Percentiles rank a stretch among this genome's conserved stretches.
phyloP scores from a whole-genome alignment of 2,888 invertebrate genomes.

The Pardosa pseudoannulata region DNA sequence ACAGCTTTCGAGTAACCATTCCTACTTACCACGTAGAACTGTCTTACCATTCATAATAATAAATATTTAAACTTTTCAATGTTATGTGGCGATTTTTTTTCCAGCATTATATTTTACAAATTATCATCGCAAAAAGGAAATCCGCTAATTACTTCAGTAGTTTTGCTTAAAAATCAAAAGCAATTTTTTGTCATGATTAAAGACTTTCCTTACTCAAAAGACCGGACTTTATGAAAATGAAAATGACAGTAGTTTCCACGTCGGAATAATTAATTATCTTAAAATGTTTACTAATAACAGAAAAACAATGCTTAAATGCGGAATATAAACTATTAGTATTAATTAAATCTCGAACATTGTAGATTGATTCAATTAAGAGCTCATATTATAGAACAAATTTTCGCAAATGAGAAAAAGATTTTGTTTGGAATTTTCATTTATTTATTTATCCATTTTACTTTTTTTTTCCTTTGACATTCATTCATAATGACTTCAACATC shows the following conservation, averaged over 20 bases:
- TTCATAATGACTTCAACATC: not conserved
- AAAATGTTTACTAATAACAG: slow-evolving; percentile 11
- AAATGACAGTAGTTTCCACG: slow-evolving; percentile 10
- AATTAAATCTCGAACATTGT: slow-evolving; percentile 35
- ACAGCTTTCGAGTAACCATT: too few relatives aligned
- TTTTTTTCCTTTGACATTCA: not conserved
- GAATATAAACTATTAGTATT: slow-evolving; percentile 48
- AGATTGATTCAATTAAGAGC: slow-evolving; percentile 16
- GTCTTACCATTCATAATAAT: too few relatives aligned
- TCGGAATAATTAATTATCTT: slow-evolving; percentile 14
- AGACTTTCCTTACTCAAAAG: not conserved
- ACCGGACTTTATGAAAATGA: slow-evolving; percentile 4
- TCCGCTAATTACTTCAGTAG: not conserved
- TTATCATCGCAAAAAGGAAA: too few relatives aligned
- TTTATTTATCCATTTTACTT: not conserved
- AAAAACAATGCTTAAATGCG: slow-evolving; percentile 27
- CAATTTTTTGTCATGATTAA: slow-evolving; percentile 6
- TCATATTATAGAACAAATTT: not conserved
- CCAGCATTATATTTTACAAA: too few relatives aligned
- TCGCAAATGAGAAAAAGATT: not conserved
- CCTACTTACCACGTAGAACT: too few relatives aligned
- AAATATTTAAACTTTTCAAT: too few relatives aligned
- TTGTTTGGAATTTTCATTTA: not conserved
- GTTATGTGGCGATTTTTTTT: too few relatives aligned
- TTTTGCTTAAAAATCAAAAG: not conserved